A percentile compares a stretch with the other conserved stretches of the same genome.
Conservation (phyloP, 2,888 invertebrate species). For the Aspidapion aeneum region DNA sequence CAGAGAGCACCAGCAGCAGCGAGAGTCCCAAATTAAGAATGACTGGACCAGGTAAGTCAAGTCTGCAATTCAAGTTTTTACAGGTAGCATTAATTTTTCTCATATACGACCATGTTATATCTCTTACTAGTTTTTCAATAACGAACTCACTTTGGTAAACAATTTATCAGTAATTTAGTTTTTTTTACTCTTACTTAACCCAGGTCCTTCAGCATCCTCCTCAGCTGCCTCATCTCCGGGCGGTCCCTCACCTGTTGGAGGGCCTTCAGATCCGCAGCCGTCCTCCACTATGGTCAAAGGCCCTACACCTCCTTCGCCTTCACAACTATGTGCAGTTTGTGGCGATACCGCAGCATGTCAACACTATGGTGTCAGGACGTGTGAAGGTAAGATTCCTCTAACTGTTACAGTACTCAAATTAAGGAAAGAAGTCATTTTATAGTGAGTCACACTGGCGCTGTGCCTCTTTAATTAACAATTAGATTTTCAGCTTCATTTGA, state of each 20-base stretch:
- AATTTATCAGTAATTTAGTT: no score
- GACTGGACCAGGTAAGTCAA: conserved; percentile 35
- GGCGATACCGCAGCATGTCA: conserved; percentile 98
- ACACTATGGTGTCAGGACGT: conserved; percentile 97
- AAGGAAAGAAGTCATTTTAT: no score
- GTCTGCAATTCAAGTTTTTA: no score
- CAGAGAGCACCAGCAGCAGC: conserved; percentile 75
- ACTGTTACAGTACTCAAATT: no score
- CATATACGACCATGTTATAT: no score
- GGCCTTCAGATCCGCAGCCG: conserved; percentile 35
- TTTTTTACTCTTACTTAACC: no score
- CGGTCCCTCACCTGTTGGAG: conserved; percentile 14
- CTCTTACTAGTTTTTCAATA: no score
- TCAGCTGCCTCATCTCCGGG: conserved; percentile 64
- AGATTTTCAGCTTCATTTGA: no score
- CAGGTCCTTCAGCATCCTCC: conserved; percentile 61
- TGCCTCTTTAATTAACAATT: no score
- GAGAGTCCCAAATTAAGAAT: conserved; percentile 67
- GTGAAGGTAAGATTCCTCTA: conserved; percentile 62
- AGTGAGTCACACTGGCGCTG: no score
- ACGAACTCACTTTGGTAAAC: no score
- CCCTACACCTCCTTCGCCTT: conserved; percentile 66
- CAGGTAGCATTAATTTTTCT: no score
- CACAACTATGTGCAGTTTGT: conserved; percentile 94
- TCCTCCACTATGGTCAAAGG: conserved; percentile 44